Evolutionary conservation across 2,113 vertebrate species (phyloP).

Genomic region (Castor canadensis): DNA sequence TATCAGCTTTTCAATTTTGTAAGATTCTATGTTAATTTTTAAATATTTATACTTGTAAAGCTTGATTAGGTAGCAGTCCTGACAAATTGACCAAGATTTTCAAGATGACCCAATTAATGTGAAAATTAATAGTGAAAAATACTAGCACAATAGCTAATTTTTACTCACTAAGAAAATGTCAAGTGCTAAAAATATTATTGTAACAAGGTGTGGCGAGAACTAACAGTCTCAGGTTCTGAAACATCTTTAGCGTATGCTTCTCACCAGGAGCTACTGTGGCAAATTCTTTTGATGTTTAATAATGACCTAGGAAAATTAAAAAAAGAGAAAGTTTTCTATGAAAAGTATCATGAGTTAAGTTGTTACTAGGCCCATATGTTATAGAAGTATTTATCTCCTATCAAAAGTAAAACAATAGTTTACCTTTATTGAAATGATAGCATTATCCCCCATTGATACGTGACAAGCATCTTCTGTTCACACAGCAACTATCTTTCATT

Average conservation of each 20-base stretch:
- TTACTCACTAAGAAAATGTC: not conserved
- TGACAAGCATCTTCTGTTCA: not conserved
- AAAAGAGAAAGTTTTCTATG: not conserved
- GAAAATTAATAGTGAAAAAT: not conserved
- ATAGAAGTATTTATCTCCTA: not conserved
- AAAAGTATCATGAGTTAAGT: not conserved
- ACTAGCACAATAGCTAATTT: not conserved
- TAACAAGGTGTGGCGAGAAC: not conserved
- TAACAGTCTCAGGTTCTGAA: not conserved
- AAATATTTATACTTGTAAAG: not conserved
- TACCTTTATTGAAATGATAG: constrained; percentile 10
- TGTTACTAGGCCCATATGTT: not conserved
- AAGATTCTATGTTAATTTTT: not conserved
- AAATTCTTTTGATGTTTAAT: constrained; percentile 26
- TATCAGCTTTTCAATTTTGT: not conserved
- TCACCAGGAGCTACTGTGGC: not conserved
- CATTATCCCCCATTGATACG: not conserved
- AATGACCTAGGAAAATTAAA: not conserved
- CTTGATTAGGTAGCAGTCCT: not conserved
- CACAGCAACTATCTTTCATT: not conserved
- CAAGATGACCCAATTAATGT: not conserved
- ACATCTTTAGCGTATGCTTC: not conserved
- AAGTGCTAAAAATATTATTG: not conserved
- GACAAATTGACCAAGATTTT: not conserved
- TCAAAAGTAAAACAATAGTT: not conserved